Base-by-base conservation (phyloP, 2,113 vertebrate genomes). In the Taurulus bubalis region DNA sequence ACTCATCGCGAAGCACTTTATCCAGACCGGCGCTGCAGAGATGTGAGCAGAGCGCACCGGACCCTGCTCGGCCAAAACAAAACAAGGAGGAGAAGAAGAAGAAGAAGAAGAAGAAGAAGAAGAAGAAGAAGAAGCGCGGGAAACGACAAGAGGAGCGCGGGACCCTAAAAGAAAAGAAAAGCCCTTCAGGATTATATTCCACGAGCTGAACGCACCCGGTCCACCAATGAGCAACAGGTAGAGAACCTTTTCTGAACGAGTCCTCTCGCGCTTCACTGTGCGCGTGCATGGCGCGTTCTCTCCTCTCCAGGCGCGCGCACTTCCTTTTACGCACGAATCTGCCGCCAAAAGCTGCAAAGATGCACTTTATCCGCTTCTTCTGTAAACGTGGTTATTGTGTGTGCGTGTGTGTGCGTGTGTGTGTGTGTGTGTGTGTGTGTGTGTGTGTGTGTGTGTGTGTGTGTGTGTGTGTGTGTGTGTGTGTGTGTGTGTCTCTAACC, bases 221-320 rank as follows among this genome's bases (percentile, higher is more conserved):
- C 72, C 71, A 40, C 92, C 82, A 55, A 93, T 90, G 91, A 89
- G 62, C 64, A 88, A 86, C 92, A 94, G 94, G 95, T 95, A 75
- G 26, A 38, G 8, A 38, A 38, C 2, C 36, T 38, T 9, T 38
- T 9, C 8, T 9, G 8, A 38, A 9, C 36, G 3, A 1, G 36
- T 38, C 36, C 7, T 6, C 34, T 4, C 34, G 34, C 6, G 34
- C 34, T 2, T 2, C 30, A 4, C 30, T 32, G 30, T 4, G 30
- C 30, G 30, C 30, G 30, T n/a, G n/a, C n/a, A n/a, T n/a, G n/a
- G 30, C 30, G 34, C 34, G n/a, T n/a, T n/a, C 34, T 6, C 4
- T 6, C 7, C 36, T 38, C 36, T 38, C 36, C 36, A 8, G 36
- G 36, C 36, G 75, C 80, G 20, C 83, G 0, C 40, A 75, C 78